These are phyloP conservation scores for Cyphomyrmex costatus DNA, from an alignment of 1,140 invertebrate species.

Conservation along the genomic window DNA sequence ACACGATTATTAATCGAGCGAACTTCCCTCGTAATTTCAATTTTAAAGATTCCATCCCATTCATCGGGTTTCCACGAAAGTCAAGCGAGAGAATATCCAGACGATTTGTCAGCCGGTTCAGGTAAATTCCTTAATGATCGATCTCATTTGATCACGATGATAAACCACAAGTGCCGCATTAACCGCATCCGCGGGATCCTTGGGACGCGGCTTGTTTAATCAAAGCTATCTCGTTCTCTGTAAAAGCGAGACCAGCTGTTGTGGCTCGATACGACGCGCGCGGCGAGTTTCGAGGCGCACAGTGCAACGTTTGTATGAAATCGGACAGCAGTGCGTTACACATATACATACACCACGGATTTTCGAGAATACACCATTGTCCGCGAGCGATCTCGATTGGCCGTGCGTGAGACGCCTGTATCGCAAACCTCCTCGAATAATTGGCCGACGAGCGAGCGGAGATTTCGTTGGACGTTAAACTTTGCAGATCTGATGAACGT, in stretches of 20 bases:
- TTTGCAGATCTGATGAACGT: slow-evolving; percentile 28
- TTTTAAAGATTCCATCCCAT: background rate
- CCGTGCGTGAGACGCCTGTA: slow-evolving; percentile 31
- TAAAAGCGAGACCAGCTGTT: slow-evolving; percentile 74
- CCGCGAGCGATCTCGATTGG: slow-evolving; percentile 34
- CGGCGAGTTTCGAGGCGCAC: slow-evolving; percentile 40
- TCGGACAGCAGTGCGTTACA: slow-evolving; percentile 27
- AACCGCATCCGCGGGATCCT: slow-evolving; percentile 58
- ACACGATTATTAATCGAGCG: background rate
- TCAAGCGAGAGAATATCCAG: background rate
- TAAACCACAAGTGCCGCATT: slow-evolving; percentile 30
- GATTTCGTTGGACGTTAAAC: slow-evolving; percentile 35
- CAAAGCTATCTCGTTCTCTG: slow-evolving; percentile 67
- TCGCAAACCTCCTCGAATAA: slow-evolving; percentile 48
- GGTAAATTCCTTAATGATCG: slow-evolving; percentile 46
- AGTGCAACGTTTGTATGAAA: slow-evolving; percentile 48
- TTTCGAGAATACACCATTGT: slow-evolving; percentile 61
- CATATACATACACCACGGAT: background rate
- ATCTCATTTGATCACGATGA: slow-evolving; percentile 42
- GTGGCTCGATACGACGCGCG: slow-evolving; percentile 34
- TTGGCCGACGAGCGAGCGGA: slow-evolving; percentile 19
- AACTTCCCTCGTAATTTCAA: background rate
- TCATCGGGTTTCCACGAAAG: background rate
- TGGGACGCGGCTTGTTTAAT: slow-evolving; percentile 69
- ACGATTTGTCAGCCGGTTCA: slow-evolving; percentile 49